Percentiles rank a stretch among this genome's conserved stretches.
Conservation (phyloP, 2,888 invertebrate species). For the Polydrusus cervinus region DNA sequence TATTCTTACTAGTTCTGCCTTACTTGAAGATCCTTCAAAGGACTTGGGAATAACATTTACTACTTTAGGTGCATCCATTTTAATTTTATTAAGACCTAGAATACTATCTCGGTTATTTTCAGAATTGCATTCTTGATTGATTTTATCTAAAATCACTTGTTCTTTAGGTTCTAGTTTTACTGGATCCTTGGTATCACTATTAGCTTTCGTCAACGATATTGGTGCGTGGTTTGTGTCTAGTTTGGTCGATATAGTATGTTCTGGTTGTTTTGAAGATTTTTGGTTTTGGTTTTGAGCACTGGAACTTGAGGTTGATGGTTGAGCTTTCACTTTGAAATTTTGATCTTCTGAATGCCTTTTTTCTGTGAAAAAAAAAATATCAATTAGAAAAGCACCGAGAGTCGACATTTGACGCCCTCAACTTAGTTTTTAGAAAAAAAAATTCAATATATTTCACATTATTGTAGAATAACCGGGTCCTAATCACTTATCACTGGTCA, state of each 20-base stretch:
- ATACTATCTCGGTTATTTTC: constrained; percentile 22
- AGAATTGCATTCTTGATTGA: not conserved
- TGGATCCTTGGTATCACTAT: not conserved
- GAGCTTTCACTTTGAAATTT: constrained; percentile 11
- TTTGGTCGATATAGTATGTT: constrained; percentile 9
- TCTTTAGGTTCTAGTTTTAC: constrained; percentile 19
- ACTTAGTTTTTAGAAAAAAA: too few species aligned
- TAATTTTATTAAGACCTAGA: constrained; percentile 6
- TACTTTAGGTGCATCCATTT: constrained; percentile 60
- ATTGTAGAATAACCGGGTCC: too few species aligned
- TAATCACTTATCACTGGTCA: too few species aligned
- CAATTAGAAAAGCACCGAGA: not conserved
- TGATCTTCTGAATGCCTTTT: not conserved
- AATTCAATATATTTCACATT: too few species aligned
- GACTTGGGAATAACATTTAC: constrained; percentile 64
- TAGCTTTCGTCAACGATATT: not conserved
- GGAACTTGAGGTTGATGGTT: constrained; percentile 7
- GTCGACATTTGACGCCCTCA: too few species aligned
- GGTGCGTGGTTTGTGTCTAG: not conserved
- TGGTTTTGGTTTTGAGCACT: constrained; percentile 17
- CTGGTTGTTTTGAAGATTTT: constrained; percentile 25
- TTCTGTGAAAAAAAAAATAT: constrained; percentile 10
- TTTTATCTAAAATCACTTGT: not conserved
- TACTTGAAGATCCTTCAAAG: constrained; percentile 46
- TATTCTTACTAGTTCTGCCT: constrained; percentile 43